Evolutionary conservation across 2,888 invertebrate species (phyloP).

Genomic region (Agelastica alni): DNA sequence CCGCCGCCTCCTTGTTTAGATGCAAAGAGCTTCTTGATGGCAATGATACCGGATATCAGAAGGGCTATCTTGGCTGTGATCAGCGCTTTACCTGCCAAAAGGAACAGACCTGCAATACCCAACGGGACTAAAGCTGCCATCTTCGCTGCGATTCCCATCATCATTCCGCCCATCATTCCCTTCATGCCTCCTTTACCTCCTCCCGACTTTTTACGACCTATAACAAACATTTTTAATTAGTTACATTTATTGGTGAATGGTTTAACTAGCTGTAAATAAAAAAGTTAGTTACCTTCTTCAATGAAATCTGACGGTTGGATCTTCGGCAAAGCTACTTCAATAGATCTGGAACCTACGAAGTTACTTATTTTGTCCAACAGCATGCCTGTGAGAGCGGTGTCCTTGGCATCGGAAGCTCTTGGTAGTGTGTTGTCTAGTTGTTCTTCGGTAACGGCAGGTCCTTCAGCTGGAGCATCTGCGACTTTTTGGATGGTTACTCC

Average conservation of each 20-base stretch:
- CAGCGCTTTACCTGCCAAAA: constrained; percentile 84
- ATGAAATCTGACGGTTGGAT: constrained; percentile 62
- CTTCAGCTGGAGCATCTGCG: constrained; percentile 62
- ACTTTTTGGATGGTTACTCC: constrained; percentile 70
- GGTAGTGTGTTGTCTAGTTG: constrained; percentile 72
- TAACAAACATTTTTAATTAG: too few species aligned
- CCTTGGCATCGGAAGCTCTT: constrained; percentile 68
- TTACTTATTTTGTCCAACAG: constrained; percentile 72
- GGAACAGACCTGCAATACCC: constrained; percentile 78
- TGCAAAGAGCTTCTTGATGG: constrained; percentile 77
- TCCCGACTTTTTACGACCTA: constrained; percentile 50
- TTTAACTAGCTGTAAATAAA: too few species aligned
- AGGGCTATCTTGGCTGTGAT: constrained; percentile 80
- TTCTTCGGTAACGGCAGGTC: constrained; percentile 66
- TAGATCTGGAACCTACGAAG: constrained; percentile 74
- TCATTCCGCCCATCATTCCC: constrained; percentile 91
- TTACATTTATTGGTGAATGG: too few species aligned
- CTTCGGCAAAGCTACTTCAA: constrained; percentile 78
- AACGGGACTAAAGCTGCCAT: constrained; percentile 80
- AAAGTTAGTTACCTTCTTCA: constrained; percentile 69
- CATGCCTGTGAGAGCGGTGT: constrained; percentile 69
- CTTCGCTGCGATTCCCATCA: constrained; percentile 86
- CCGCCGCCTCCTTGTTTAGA: constrained; percentile 65
- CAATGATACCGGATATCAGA: constrained; percentile 78
- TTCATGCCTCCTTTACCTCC: constrained; percentile 68